Evolutionary conservation across 2,888 invertebrate species (phyloP), one percentile per base, ranked within the genome.

Genomic region (Harpalus rufipes): DNA sequence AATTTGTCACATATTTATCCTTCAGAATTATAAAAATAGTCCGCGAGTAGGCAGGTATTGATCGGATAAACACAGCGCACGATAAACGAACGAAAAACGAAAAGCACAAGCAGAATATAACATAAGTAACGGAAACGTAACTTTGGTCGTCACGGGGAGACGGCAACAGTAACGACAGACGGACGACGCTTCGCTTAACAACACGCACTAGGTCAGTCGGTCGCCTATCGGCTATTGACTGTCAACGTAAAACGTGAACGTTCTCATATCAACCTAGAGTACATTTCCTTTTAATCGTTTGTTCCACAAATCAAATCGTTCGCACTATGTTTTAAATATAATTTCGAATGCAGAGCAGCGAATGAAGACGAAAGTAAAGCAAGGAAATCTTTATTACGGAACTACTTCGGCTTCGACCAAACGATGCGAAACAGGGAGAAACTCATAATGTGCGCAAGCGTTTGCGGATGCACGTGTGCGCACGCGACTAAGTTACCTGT

Each of bases 11-110:
- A 68, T 58, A 59, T 81, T 68, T 65, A 81, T 81, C 81, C 81
- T 81, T 81, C 81, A 78, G 63, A 84, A 78, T 76, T 84, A 84
- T 84, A 84, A 84, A 84, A 84, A 81, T 81, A 84, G 78, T 84
- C 76, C 84, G 65, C 65, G 84, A 84, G 84, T 78, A 84, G 76
- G 84, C 65, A 84, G 84, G 76, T 84, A 84, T 84, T 84, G 84
- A 84, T 84, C 84, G 76, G 61, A 84, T 84, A 84, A 84, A 76
- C 84, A 84, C 84, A 65, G 44, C 84, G 65, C 72, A 81, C 68
- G 81, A 72, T 56, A 81, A 81, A 81, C 68, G 83, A 76, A 83
- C 44, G 74, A 83, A 83, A 72, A 59, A 63, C 56, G 78, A 84
- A 84, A 74, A 59, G 51, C 68, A 68, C 68, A 65, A 65, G 65